phyloP scores from a whole-genome alignment of 35 echinoderm and acorn worm genomes.

The Hemicentrotus pulcherrimus region DNA sequence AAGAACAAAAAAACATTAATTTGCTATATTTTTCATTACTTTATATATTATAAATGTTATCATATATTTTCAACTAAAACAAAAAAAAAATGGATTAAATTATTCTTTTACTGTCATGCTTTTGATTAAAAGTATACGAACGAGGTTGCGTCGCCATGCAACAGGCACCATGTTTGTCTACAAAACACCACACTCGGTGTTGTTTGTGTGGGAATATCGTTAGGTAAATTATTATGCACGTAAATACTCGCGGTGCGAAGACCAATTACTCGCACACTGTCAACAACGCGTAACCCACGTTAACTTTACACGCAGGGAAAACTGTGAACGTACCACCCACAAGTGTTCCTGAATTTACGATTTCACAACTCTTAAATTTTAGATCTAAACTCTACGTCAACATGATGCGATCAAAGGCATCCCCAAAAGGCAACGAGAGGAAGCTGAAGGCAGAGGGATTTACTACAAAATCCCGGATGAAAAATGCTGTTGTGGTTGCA shows the following conservation, averaged over 20 bases:
- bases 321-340: neutral
- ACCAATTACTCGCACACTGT: neutral
- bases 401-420: neutral
- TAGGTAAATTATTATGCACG: neutral
- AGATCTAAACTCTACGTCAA: neutral
- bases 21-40: no score
- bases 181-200: neutral
- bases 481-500: conserved; percentile 70
- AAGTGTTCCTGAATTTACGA: neutral
- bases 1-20: no score
- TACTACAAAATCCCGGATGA: conserved; percentile 88
- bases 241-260: neutral
- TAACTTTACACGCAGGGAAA: neutral
- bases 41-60: no score
- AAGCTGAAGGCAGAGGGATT: conserved; percentile 71
- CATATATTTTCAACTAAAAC: no score
- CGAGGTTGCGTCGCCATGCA: neutral
- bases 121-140: neutral
- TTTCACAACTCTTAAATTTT: neutral
- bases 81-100: no score
- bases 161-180: neutral
- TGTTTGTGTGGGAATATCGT: neutral
- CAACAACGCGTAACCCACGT: neutral
- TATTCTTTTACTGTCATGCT: no score
- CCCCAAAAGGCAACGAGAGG: neutral